Conservation (phyloP, 2,113 vertebrate genomes). For the Rhizomys pruinosus region DNA sequence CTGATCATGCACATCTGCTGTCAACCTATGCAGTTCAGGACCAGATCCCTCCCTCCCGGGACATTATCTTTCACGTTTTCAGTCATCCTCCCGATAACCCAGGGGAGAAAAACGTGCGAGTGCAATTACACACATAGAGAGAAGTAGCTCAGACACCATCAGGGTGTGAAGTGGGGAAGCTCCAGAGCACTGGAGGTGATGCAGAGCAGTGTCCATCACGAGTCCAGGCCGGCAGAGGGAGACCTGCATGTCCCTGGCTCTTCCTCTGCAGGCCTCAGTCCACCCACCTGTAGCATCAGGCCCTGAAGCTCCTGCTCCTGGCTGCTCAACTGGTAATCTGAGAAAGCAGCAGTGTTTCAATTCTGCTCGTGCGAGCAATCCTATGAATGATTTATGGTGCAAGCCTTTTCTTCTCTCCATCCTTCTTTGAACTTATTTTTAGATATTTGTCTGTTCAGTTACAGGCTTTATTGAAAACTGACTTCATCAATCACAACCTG, state of each 20-base stretch:
- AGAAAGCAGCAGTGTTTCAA: conserved; percentile 69
- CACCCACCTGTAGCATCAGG: neutral
- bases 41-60: neutral
- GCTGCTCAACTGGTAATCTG: neutral
- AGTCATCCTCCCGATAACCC: neutral
- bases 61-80: conserved; percentile 9
- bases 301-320: neutral
- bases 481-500: conserved; percentile 75
- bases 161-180: neutral
- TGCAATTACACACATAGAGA: neutral
- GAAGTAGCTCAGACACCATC: neutral
- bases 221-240: neutral
- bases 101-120: neutral
- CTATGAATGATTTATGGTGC: conserved; percentile 82
- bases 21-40: neutral
- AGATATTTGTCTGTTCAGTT: conserved; percentile 80
- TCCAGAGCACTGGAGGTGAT: neutral
- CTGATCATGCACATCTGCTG: neutral
- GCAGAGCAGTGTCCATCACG: neutral
- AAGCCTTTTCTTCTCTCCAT: conserved; percentile 74
- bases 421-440: conserved; percentile 83
- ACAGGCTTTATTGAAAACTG: conserved; percentile 79
- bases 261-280: neutral
- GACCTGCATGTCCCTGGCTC: rapidly evolving
- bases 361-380: conserved; percentile 76